Conservation (phyloP, 2,888 invertebrate genomes). For the Euzetes globulus region DNA sequence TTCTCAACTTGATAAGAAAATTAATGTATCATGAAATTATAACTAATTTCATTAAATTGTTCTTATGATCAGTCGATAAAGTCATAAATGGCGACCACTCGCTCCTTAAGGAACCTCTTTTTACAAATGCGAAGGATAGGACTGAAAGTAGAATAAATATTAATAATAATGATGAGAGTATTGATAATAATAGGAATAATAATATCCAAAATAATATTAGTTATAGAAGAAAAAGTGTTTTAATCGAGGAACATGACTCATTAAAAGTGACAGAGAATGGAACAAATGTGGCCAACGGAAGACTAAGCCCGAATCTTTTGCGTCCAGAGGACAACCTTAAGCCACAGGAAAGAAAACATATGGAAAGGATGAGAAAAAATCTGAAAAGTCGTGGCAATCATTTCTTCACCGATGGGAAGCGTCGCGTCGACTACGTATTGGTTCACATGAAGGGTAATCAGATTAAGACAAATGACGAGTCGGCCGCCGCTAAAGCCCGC, state of each 20-base stretch:
- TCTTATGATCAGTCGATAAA: background rate
- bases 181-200: background rate
- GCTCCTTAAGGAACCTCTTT: background rate
- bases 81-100: slow-evolving; percentile 2
- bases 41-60: background rate
- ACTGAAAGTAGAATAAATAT: no score
- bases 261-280: background rate
- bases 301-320: background rate
- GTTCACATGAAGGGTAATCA: slow-evolving; percentile 36
- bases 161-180: background rate
- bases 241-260: background rate
- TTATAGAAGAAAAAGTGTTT: background rate
- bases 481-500: background rate
- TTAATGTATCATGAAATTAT: background rate
- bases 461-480: slow-evolving; percentile 22
- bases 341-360: background rate
- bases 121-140: background rate
- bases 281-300: background rate
- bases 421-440: slow-evolving; percentile 41
- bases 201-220: background rate
- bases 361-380: background rate
- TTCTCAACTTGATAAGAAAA: no score
- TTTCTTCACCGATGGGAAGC: slow-evolving; percentile 40
- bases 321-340: background rate
- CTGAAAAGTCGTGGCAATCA: slow-evolving; percentile 3